Conservation (phyloP, 2,113 vertebrate genomes). For the Anseranas semipalmata region DNA sequence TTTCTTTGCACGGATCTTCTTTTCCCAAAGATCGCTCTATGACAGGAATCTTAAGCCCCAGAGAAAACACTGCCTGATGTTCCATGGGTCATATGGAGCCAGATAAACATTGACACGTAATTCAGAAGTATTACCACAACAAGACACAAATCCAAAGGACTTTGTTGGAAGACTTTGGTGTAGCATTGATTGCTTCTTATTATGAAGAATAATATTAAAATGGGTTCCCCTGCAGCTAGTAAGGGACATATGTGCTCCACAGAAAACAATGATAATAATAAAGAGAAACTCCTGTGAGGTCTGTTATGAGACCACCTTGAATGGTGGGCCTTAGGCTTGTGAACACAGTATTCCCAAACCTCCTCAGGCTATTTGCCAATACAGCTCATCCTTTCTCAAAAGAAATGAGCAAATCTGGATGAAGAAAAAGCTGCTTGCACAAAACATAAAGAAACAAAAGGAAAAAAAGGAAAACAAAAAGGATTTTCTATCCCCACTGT, state of each 20-base stretch:
- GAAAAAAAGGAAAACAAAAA: slow-evolving; percentile 4
- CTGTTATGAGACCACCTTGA: neutral
- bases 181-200: neutral
- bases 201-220: neutral
- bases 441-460: slow-evolving; percentile 22
- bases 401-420: neutral
- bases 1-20: neutral
- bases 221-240: neutral
- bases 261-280: neutral
- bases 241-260: neutral
- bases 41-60: neutral
- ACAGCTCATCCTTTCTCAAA: neutral
- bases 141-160: neutral
- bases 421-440: neutral
- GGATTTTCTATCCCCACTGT: neutral
- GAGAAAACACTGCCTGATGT: neutral
- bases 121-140: neutral
- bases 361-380: neutral
- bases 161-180: neutral
- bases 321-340: neutral
- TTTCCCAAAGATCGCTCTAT: neutral
- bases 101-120: neutral
- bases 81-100: neutral
- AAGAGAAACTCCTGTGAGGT: neutral
- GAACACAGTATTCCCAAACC: neutral